Percentiles rank a stretch among this genome's conserved stretches.
phyloP scores from a whole-genome alignment of 2,113 vertebrate species.

The Nibea albiflora region DNA sequence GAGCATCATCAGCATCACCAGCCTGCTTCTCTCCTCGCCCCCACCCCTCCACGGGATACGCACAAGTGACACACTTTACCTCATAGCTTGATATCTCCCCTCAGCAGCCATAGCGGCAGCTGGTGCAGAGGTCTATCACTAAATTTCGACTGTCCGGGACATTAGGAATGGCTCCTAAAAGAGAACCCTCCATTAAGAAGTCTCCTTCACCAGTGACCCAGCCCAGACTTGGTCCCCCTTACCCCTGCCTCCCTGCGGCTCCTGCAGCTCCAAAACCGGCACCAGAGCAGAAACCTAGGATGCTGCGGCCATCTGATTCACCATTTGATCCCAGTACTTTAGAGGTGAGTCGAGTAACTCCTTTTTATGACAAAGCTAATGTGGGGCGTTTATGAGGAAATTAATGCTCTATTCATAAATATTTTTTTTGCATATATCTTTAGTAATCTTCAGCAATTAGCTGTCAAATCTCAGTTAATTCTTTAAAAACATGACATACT shows the following conservation, averaged over 20 bases:
- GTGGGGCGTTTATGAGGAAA: slow-evolving; percentile 44
- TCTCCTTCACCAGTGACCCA: slow-evolving; percentile 75
- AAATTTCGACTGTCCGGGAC: neutral
- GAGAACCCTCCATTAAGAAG: slow-evolving; percentile 84
- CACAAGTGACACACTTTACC: slow-evolving; percentile 66
- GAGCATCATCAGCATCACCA: slow-evolving; percentile 62
- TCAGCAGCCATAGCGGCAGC: slow-evolving; percentile 24
- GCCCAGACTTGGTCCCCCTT: slow-evolving; percentile 83
- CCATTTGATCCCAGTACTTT: slow-evolving; percentile 84
- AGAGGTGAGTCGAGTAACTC: slow-evolving; percentile 77
- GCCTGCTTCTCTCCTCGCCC: slow-evolving; percentile 7
- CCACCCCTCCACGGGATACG: slow-evolving; percentile 17
- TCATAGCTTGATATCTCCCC: slow-evolving; percentile 37
- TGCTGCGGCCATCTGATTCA: slow-evolving; percentile 81
- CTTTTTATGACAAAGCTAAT: slow-evolving; percentile 44
- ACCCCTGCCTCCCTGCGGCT: slow-evolving; percentile 73
- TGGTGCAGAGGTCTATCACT: slow-evolving; percentile 20
- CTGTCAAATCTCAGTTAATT: neutral
- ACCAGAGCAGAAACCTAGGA: slow-evolving; percentile 80
- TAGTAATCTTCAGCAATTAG: neutral
- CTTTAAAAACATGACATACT: neutral
- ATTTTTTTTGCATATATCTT: slow-evolving; percentile 5
- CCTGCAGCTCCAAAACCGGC: slow-evolving; percentile 66
- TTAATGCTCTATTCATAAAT: neutral
- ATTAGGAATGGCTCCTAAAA: slow-evolving; percentile 80